Evolutionary conservation across 2,113 vertebrate genomes (phyloP), one percentile per base, ranked within the genome.

Genomic region (Spermophilus dauricus): DNA sequence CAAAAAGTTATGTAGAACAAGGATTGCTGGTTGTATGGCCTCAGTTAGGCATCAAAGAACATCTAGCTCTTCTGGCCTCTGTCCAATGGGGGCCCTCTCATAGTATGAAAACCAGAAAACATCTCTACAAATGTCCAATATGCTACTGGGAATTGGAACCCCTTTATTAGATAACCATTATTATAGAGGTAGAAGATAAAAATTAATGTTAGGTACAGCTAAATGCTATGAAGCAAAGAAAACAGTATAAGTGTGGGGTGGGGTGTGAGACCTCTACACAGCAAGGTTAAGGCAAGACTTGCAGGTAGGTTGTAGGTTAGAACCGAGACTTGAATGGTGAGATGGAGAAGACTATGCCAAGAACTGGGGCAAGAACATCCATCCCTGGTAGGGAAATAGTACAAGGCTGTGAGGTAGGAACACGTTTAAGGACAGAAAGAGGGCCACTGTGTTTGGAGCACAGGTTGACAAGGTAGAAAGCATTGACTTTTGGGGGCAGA

Each of bases 21-120:
- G 6, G 67, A 82, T 32, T 75, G 69, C 45, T 76, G 32, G 48
- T 37, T 61, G 37, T 32, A 73, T 58, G 7, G 34, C 3, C 51
- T 61, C 45, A 75, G 12, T 18, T 91, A 56, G 16, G 30, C 5
- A 37, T 82, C 4, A 11, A 14, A 34, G 2, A 32, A n/a, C 7
- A 58, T 70, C 30, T 51, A 72, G 53, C 20, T 77, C 5, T 22
- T 32, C 37, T 80, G 51, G 26, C 7, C 69, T 51, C 58, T 56
- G 32, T 17, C 67, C 18, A 34, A 20, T 13, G 39, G 39, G 67
- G 75, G 8, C n/a, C 32, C 56, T 72, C 39, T 48, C 39, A 28
- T 39, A 65, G 58, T 97, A 87, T 77, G 61, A 69, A 93, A 86
- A 81, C 14, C 8, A n/a, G 81, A 69, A 82, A 76, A 86, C 7